Evolutionary conservation across 2,113 vertebrate genomes (phyloP).

Genomic region (Myiozetetes cayanensis): DNA sequence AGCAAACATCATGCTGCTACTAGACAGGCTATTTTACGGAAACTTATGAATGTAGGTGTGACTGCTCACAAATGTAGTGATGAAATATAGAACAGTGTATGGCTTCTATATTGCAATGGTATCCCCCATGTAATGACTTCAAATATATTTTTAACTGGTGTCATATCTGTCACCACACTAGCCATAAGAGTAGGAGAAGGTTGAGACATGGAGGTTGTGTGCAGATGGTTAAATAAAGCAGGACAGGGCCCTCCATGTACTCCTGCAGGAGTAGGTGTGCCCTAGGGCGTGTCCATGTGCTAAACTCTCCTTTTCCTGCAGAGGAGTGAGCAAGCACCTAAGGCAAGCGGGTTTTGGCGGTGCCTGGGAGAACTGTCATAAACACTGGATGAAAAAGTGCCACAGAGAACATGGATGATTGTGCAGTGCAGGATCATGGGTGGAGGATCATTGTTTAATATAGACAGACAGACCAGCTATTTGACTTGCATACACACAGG

Average conservation of each 20-base stretch:
- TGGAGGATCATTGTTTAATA: neutral
- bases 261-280: neutral
- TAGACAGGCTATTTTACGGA: neutral
- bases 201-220: neutral
- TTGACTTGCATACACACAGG: neutral
- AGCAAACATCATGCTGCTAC: neutral
- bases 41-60: neutral
- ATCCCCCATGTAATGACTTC: neutral
- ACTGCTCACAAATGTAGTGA: neutral
- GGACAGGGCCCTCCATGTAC: neutral
- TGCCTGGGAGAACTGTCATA: fast-evolving
- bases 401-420: neutral
- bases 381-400: fast-evolving
- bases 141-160: neutral
- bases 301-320: neutral
- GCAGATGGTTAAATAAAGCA: neutral
- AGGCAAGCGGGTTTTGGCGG: neutral
- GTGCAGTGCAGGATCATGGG: fast-evolving
- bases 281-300: too few species aligned
- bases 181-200: neutral
- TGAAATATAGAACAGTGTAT: neutral
- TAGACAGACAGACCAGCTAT: neutral
- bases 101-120: neutral
- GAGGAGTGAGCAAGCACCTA: neutral
- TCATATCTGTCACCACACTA: neutral